Evolutionary conservation across 2,797 vertebrate species (phyloP), one percentile per base, ranked within the genome.

Genomic region (Hemibagrus guttatus): DNA sequence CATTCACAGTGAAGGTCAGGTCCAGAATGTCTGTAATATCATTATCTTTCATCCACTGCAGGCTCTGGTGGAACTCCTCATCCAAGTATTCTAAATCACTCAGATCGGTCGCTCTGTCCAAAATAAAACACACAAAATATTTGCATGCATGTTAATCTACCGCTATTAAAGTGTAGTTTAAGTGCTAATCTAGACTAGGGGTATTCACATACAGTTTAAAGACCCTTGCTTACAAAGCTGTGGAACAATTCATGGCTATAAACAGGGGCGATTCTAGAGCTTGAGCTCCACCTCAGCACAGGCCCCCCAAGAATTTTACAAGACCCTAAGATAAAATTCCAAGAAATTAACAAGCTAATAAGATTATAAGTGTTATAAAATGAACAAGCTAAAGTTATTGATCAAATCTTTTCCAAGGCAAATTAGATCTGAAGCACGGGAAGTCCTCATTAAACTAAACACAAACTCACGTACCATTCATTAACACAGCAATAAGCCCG

Each of bases 41-140:
- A 39, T 99, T 99, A 92, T 99, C 98, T 89, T 99, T 99, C 97
- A 99, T 98, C 98, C 98, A 99, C 88, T 99, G 98, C 91, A 99
- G 94, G 81, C 98, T 99, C 90, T 98, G 98, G 91, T 99, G 98
- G 92, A 99, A 99, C 92, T 99, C 98, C 92, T 99, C 98, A 85
- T 99, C 98, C 92, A 99, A 93, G 88, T 98, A 99, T 91, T 99
- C 98, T 80, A 99, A 95, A 88, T 99, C 98, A 7, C 97, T 99
- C 92, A 99, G 94, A 92, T 99, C 98, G 80, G 98, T 99, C 0
- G 97, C 94, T 84, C 98, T 99, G 91, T 0, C 31, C 52, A 66
- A 58, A 9, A 59, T 42, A 86, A 39, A 88, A 42, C 35, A 86
- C 28, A 76, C 26, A 23, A 11, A 21, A 39, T 59, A 11, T 63